These are phyloP conservation scores for Lasioglossum calceatum DNA, from an alignment of 2,888 invertebrate species.

Conservation along the genomic window DNA sequence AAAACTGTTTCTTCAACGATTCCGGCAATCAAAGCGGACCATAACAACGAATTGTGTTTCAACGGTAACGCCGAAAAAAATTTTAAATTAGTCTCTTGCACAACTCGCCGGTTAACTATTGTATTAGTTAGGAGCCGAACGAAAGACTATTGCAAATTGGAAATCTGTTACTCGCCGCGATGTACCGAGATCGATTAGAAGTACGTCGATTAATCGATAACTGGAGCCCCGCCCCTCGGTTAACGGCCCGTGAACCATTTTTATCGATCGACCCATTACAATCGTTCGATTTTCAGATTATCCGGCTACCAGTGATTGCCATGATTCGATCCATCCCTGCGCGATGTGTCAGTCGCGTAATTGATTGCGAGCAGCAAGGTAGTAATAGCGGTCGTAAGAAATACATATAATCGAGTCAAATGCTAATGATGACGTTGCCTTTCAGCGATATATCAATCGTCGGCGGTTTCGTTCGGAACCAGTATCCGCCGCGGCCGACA, in stretches of 20 bases:
- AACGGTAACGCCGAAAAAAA: neutral
- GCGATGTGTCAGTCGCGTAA: slow-evolving; percentile 26
- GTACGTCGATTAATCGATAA: neutral
- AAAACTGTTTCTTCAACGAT: neutral
- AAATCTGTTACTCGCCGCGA: neutral
- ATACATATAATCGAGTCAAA: slow-evolving; percentile 45
- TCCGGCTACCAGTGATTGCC: slow-evolving; percentile 16
- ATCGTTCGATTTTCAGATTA: slow-evolving; percentile 12
- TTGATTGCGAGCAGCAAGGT: slow-evolving; percentile 33
- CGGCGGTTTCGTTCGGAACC: slow-evolving; percentile 22
- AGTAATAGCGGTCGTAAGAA: slow-evolving; percentile 45
- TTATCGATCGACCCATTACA: neutral
- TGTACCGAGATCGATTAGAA: neutral
- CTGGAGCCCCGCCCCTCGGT: neutral
- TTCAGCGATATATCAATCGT: slow-evolving; percentile 60
- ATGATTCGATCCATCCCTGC: slow-evolving; percentile 38
- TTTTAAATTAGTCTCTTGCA: neutral
- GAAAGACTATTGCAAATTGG: neutral
- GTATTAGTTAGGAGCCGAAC: neutral
- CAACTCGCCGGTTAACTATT: neutral
- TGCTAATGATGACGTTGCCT: slow-evolving; percentile 59
- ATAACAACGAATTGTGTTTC: neutral
- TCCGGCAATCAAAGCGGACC: neutral
- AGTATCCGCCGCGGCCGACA: neutral
- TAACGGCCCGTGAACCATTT: neutral